Base-by-base conservation (phyloP, 2,797 vertebrate genomes). In the Acridotheres tristis region DNA sequence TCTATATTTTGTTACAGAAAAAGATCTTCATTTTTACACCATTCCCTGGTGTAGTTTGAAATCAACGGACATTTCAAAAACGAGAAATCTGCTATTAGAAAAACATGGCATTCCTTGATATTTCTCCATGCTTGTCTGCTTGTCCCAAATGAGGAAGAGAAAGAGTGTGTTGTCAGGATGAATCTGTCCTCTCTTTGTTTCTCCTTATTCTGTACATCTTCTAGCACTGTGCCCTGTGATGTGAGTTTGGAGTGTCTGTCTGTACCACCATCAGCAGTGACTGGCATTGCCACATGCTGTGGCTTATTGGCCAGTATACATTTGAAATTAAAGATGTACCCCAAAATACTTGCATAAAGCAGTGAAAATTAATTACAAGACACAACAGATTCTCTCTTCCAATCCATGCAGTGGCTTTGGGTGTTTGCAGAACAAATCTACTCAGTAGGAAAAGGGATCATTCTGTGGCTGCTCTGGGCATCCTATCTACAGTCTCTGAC, bases 211-310 rank as follows among this genome's bases (percentile, higher is more conserved):
- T 57, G 10, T 27, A 23, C 36, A 61, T 18, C 21, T 72, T 63
- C 62, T 38, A 26, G 27, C 5, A 2, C 13, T 18, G 25, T 29
- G 26, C 21, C 22, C 34, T n/a, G 26, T 26, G 40, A 14, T 2
- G 3, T 32, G 75, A 54, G 30, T 66, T 65, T 58, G n/a, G 30
- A 5, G 19, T 42, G 11, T 59, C 29, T 40, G 34, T 57, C 16
- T 21, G 36, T 66, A 9, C 51, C 13, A 7, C 51, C 17, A 11
- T 17, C 61, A 54, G 40, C 68, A 66, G 22, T 23, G 68, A 77
- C n/a, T 42, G n/a, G 5, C 61, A 54, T 29, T 0, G 0, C 47
- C 36, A 12, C 0, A 0, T 40, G 18, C 51, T n/a, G 23, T 25
- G n/a, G 13, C 8, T 76, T 55, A 22, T 85, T 89, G 27, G n/a